Base-by-base conservation (phyloP, 35 echinoderm and acorn worm genomes). In the Holothuria glaberrima region DNA sequence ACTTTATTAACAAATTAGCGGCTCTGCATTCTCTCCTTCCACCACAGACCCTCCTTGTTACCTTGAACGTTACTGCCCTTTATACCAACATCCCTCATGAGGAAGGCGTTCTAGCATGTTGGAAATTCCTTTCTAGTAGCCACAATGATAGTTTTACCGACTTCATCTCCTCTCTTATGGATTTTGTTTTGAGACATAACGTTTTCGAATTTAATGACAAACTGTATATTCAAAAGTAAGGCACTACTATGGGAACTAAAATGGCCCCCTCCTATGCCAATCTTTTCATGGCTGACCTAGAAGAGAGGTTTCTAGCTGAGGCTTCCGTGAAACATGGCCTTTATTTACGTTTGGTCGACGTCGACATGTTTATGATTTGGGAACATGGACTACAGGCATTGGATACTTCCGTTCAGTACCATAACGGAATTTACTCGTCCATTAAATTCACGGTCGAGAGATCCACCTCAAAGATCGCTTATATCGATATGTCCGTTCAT, bases 281-380 rank as follows among this genome's bases (percentile, higher is more conserved):
- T 61, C 58, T 61, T 61, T 61, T 61, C 58, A 61, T 61, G 58
- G 58, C 58, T 61, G 3, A 61, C 58, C 58, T 61, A n/a, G 58
- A 61, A 61, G 58, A 61, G n/a, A 14, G 3, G 16, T 0, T 61
- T n/a, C 3, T 61, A 18, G 58, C 0, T 0, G 58, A n/a, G 16
- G n/a, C 58, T 18, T 18, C 16, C 58, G 16, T 61, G 16, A 61
- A 61, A 61, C 58, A 14, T n/a, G n/a, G 16, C n/a, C n/a, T 0
- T 14, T 61, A 61, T 61, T 61, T 61, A 61, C 58, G 58, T 61
- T 61, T 61, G 16, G n/a, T 61, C n/a, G 58, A 61, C n/a, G n/a
- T n/a, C n/a, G 58, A 61, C 2, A 61, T 61, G 2, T 61, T 61
- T 61, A 18, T 61, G 58, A 61, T 0, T 61, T 61, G 58, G 58